These are phyloP conservation scores for Choreutis nemorana DNA, from an alignment of 2,888 invertebrate genomes.

Conservation along the genomic window DNA sequence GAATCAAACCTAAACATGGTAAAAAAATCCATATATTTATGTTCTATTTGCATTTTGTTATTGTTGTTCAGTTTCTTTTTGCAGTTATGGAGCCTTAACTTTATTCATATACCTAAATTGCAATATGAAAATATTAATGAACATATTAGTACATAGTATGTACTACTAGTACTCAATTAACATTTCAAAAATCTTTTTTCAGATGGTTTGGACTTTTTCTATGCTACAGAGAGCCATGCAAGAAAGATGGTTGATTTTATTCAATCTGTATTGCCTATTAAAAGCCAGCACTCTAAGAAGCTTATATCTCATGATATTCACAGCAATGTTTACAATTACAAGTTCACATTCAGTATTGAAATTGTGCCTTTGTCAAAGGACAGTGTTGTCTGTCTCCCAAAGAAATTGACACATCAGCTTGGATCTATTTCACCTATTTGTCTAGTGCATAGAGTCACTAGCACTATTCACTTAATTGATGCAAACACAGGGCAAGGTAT, in stretches of 20 bases:
- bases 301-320: slow-evolving; percentile 97
- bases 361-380: slow-evolving; percentile 97
- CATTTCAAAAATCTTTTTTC: too few species aligned
- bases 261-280: slow-evolving; percentile 84
- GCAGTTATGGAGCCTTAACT: too few species aligned
- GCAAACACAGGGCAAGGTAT: slow-evolving; percentile 84
- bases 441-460: slow-evolving; percentile 88
- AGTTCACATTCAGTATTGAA: slow-evolving; percentile 93
- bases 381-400: slow-evolving; percentile 88
- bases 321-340: slow-evolving; percentile 96
- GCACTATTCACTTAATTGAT: slow-evolving; percentile 92
- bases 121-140: too few species aligned
- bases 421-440: slow-evolving; percentile 91
- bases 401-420: slow-evolving; percentile 83
- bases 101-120: too few species aligned
- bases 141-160: too few species aligned
- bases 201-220: slow-evolving; percentile 97
- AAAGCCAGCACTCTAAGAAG: slow-evolving; percentile 90
- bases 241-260: slow-evolving; percentile 97
- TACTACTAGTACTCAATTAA: neutral
- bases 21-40: too few species aligned
- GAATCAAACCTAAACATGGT: slow-evolving; percentile 88
- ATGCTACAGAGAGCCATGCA: slow-evolving; percentile 86
- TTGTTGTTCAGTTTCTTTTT: too few species aligned
- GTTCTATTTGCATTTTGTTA: slow-evolving; percentile 11